phyloP scores from a whole-genome alignment of 2,113 vertebrate species.

The Pelecanoides urinatrix region DNA sequence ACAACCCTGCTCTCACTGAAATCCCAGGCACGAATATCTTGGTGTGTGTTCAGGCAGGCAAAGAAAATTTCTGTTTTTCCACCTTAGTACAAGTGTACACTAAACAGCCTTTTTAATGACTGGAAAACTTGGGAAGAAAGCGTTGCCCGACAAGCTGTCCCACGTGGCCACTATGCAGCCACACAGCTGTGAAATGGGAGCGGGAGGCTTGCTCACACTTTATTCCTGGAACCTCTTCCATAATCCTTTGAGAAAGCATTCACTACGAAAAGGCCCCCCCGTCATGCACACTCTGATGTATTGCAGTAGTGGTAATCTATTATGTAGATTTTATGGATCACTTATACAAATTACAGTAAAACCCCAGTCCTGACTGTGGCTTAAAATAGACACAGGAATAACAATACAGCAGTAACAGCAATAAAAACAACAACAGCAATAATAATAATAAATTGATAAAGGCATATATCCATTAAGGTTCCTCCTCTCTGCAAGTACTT shows the following conservation, averaged over 20 bases:
- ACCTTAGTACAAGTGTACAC: background rate
- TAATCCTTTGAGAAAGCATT: background rate
- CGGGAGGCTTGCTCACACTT: background rate
- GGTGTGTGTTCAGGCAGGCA: background rate
- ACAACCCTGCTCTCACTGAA: background rate
- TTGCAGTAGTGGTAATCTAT: background rate
- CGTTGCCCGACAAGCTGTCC: background rate
- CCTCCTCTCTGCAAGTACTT: background rate
- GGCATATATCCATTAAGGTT: background rate
- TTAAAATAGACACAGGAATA: slow-evolving; percentile 42
- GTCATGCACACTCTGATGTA: background rate
- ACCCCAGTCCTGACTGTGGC: background rate
- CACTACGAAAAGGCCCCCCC: background rate
- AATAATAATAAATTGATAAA: background rate
- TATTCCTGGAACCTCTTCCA: background rate
- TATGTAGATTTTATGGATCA: slow-evolving; percentile 22
- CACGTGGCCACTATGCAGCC: background rate
- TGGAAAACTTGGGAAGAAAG: background rate
- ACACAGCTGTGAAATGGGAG: background rate
- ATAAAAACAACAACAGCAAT: background rate
- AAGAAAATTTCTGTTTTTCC: background rate
- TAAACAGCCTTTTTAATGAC: background rate
- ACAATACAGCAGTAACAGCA: background rate
- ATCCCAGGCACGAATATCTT: background rate
- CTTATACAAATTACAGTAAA: slow-evolving; percentile 8